A percentile compares a stretch with the other conserved stretches of the same genome.
phyloP scores from a whole-genome alignment of 2,797 vertebrate species.

The Parambassis ranga region DNA sequence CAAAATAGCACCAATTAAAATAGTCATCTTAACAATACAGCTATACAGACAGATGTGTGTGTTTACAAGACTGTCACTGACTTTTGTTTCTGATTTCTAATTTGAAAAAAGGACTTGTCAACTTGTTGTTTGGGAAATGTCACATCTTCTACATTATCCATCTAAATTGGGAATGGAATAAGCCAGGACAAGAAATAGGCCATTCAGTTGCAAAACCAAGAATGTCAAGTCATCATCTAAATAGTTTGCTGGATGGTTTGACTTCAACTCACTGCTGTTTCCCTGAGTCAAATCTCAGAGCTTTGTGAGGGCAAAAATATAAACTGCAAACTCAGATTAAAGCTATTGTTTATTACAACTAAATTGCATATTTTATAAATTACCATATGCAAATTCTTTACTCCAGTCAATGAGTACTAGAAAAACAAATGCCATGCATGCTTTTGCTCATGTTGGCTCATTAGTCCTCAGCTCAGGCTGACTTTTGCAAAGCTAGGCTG shows the following conservation, averaged over 20 bases:
- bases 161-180: neutral
- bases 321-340: neutral
- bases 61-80: neutral
- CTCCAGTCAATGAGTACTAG: too few relatives aligned
- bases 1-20: neutral
- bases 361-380: neutral
- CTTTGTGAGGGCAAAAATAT: neutral
- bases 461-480: too few relatives aligned
- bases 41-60: neutral
- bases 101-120: neutral
- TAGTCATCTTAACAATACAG: neutral
- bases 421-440: too few relatives aligned
- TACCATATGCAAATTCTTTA: too few relatives aligned
- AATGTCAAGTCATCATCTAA: conserved; percentile 7
- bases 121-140: conserved; percentile 1
- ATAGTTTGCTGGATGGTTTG: neutral
- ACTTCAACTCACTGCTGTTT: neutral
- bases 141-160: neutral
- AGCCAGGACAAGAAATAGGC: neutral
- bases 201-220: neutral
- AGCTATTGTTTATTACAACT: neutral
- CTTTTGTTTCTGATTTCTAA: conserved; percentile 1
- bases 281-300: too few relatives aligned
- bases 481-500: too few relatives aligned
- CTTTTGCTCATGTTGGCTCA: too few relatives aligned